Base-by-base conservation (phyloP, 2,113 vertebrate genomes). In the Callipepla squamata region DNA sequence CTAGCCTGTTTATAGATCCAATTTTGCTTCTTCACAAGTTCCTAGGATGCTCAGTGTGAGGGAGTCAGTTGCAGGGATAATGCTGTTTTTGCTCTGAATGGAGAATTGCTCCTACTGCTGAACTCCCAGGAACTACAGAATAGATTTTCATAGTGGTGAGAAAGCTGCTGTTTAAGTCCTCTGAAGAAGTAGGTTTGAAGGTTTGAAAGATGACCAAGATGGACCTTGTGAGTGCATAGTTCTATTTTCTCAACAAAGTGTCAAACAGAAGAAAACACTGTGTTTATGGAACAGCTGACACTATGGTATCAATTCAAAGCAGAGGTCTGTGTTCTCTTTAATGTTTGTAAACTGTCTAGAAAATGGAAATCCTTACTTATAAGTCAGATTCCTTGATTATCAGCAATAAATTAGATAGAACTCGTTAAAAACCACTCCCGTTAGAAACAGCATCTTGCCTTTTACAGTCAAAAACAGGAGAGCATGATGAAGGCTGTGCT, bases 201-300 rank as follows among this genome's bases (percentile, higher is more conserved):
- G 3, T 77, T 32, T 69, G 23, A 63, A 88, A 73, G 22, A 40
- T 55, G 9, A 45, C 1, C 0, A 1, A 14, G 4, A 0, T 40
- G 3, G 15, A 30, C 9, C 5, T 66, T 23, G 22, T 19, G 63
- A 32, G 14, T 4, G 11, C 15, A 62, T 8, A 32, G 13, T 11
- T 7, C 2, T 1, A 2, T 40, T 79, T 40, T 80, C 5, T 75
- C 3, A 65, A 72, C 12, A 68, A 9, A 44, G 2, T 32, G n/a
- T 4, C 21, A 77, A 88, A 62, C 2, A 47, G 36, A 30, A 68
- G 5, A 3, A 14, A 38, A 6, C n/a, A 4, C 5, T 3, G 8
- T 7, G 6, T 23, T 58, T n/a, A 36, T 3, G 3, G 32, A 66
- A 2, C 4, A 77, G 3, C 5, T 58, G 17, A n/a, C 17, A 7